Base-by-base conservation (phyloP, 2,797 vertebrate genomes). In the Dipus sagitta region DNA sequence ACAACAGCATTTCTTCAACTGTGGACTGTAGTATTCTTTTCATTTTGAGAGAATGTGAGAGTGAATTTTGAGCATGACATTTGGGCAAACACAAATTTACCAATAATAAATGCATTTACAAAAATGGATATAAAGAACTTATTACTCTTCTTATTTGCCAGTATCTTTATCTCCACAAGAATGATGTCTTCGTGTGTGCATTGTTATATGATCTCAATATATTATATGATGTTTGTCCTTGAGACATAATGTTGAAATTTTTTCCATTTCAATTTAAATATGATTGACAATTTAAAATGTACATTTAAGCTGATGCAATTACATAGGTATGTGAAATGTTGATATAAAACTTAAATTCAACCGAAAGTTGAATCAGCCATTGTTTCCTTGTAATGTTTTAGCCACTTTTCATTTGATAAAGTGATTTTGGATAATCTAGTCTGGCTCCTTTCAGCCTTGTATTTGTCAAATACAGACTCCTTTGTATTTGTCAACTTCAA, bases 371-470 rank as follows among this genome's bases (percentile, higher is more conserved):
- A 67, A 8, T 18, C 78, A 86, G 6, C 74, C 72, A 58, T 1
- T 58, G 3, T 92, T 92, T 77, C 26, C 42, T 91, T 94, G 6
- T 17, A 90, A 77, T 70, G 38, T 38, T 15, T 4, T 62, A 72
- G 42, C 93, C 67, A 86, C 17, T 83, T 24, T 80, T 95, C n/a
- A 82, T 86, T 88, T 88, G 23, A 0, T 90, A 24, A 3, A 67
- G 14, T 70, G 2, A 10, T 54, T 72, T 94, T 78, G 60, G n/a
- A 60, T 79, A 82, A 68, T 82, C 13, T 90, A 77, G 21, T 68
- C 11, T 68, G 64, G 67, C 8, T 83, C 1, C 11, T 15, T 82
- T 78, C 47, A 76, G 24, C 42, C 34, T 74, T 74, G 17, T 68
- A 23, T 83, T 88, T 72, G 24, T 74, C 65, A 60, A 24, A 64